A percentile compares a stretch with the other conserved stretches of the same genome.
phyloP scores from a whole-genome alignment of 2,888 invertebrate genomes.

The Steromphala cineraria region DNA sequence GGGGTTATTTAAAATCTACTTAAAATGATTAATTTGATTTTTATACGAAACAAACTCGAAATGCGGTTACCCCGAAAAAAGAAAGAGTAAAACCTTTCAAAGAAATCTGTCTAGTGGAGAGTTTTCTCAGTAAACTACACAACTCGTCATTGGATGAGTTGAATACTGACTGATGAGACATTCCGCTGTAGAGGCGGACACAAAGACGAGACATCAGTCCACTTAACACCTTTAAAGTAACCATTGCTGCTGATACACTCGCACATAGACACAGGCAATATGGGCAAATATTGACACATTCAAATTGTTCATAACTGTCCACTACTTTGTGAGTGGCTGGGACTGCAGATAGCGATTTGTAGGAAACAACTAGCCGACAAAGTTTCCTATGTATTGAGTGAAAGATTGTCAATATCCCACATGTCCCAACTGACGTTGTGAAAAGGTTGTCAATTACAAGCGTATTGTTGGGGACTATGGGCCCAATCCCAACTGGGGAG shows the following conservation, averaged over 20 bases:
- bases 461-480: not conserved
- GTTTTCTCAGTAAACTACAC: no score
- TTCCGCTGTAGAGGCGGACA: no score
- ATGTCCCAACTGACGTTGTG: not conserved
- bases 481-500: not conserved
- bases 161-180: no score
- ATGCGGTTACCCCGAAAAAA: no score
- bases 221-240: no score
- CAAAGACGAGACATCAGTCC: no score
- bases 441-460: slow-evolving; percentile 10
- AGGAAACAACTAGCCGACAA: not conserved
- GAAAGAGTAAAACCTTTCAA: no score
- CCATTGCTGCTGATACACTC: not conserved
- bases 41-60: no score
- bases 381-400: not conserved
- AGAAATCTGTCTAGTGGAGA: no score
- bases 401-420: not conserved
- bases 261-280: not conserved
- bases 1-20: no score
- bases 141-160: no score
- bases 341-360: not conserved
- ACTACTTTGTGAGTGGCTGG: not conserved
- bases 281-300: not conserved
- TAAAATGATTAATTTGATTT: no score
- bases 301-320: not conserved